Conservation (phyloP, 2,888 invertebrate species). For the Phaonia tiefii region DNA sequence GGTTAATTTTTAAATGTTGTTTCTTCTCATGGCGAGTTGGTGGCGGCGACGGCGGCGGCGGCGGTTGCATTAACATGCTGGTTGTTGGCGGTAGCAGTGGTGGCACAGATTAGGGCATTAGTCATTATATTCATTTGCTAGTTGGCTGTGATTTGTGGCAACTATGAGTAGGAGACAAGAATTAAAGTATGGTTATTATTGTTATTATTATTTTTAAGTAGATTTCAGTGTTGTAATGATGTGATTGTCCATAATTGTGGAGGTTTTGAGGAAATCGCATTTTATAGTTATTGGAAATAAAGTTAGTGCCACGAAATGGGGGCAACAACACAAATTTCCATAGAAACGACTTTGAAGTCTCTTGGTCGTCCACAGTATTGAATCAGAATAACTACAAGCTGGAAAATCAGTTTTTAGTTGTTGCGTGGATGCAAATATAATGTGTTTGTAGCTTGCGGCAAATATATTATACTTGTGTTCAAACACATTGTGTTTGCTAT, state of each 20-base stretch:
- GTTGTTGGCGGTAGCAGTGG: background rate
- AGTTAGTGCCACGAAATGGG: background rate
- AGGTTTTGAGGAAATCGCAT: background rate
- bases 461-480: no score
- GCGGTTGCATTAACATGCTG: constrained; percentile 6
- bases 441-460: no score
- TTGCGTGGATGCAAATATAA: no score
- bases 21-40: background rate
- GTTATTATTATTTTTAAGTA: no score
- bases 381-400: no score
- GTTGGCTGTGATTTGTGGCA: background rate
- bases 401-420: no score
- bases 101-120: constrained; percentile 19
- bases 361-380: no score
- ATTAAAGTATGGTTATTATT: background rate
- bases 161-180: background rate
- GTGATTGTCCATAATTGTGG: constrained; percentile 15
- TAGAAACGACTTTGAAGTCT: no score
- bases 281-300: background rate
- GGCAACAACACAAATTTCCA: constrained; percentile 3
- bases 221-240: constrained; percentile 1
- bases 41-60: background rate
- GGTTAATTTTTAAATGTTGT: constrained; percentile 41
- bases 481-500: no score
- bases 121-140: constrained; percentile 25